These are phyloP conservation scores for Pasiphila rectangulata DNA, from an alignment of 2,888 invertebrate genomes.

Conservation along the genomic window DNA sequence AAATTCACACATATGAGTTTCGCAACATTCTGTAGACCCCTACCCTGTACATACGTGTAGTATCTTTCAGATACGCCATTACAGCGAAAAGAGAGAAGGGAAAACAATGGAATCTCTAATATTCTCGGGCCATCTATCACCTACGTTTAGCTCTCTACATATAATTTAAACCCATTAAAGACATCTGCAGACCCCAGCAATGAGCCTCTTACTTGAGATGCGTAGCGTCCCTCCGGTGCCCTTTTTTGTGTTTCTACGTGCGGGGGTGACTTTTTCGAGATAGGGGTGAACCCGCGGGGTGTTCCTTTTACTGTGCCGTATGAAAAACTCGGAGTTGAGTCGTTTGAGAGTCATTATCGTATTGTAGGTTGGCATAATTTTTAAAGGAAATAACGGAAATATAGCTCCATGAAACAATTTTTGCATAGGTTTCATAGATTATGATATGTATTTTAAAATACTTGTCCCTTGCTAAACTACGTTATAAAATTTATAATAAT, in stretches of 20 bases:
- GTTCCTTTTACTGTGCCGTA: conserved; percentile 73
- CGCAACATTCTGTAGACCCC: too few relatives aligned
- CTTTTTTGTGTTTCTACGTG: conserved; percentile 77
- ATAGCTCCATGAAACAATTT: too few relatives aligned
- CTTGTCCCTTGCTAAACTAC: too few relatives aligned
- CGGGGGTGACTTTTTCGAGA: conserved; percentile 79
- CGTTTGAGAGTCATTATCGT: conserved; percentile 67
- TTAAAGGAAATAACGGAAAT: conserved; percentile 24
- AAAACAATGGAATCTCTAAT: conserved; percentile 32
- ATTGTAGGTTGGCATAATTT: conserved; percentile 48
- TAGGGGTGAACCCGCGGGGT: conserved; percentile 77
- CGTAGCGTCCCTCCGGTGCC: conserved; percentile 74
- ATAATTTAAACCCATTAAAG: conserved; percentile 81
- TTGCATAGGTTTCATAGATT: too few relatives aligned
- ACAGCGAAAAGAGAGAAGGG: conserved; percentile 13
- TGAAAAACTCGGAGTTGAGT: conserved; percentile 69
- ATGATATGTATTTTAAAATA: too few relatives aligned
- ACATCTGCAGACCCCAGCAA: conserved; percentile 78
- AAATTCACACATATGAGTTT: too few relatives aligned
- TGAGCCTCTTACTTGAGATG: conserved; percentile 77
- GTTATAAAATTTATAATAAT: too few relatives aligned
- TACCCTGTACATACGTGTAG: too few relatives aligned
- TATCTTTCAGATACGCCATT: conserved; percentile 9
- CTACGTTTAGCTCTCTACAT: conserved; percentile 75
- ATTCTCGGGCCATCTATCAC: conserved; percentile 64